Conservation (phyloP, 2,888 invertebrate genomes). For the Acleris cristana region DNA sequence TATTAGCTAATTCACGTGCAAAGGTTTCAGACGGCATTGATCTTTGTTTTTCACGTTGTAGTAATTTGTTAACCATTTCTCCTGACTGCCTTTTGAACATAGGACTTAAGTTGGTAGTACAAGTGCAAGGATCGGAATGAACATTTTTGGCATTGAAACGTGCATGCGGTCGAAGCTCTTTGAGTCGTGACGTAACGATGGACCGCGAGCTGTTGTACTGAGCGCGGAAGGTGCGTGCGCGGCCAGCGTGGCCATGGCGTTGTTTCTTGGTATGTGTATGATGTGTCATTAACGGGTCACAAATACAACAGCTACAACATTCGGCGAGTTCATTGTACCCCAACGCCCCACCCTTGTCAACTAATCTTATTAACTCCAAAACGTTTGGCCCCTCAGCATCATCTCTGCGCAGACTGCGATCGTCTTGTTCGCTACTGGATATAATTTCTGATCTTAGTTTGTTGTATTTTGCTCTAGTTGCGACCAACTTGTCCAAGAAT, state of each 20-base stretch:
- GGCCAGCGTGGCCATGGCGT: conserved; percentile 34
- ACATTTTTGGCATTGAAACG: conserved; percentile 54
- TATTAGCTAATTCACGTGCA: conserved; percentile 6
- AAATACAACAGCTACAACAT: conserved; percentile 63
- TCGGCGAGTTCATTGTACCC: conserved; percentile 49
- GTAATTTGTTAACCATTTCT: conserved; percentile 42
- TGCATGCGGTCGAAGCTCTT: conserved; percentile 39
- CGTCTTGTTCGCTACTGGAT: conserved; percentile 49
- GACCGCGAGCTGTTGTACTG: conserved; percentile 7
- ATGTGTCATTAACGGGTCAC: conserved; percentile 46
- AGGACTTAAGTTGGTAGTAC: conserved; percentile 49
- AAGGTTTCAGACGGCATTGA: conserved; percentile 24
- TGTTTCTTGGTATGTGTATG: conserved; percentile 39
- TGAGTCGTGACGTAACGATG: background rate
- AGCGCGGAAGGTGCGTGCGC: background rate
- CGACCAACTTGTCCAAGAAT: conserved; percentile 56
- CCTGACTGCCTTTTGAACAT: conserved; percentile 45
- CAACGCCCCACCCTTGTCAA: conserved; percentile 54
- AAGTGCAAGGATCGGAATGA: conserved; percentile 63
- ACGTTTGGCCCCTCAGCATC: conserved; percentile 44
- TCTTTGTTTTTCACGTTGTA: conserved; percentile 30
- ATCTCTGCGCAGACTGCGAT: conserved; percentile 39
- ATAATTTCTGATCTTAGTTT: conserved; percentile 56
- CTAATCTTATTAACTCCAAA: conserved; percentile 51
- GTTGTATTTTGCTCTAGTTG: conserved; percentile 63